Evolutionary conservation across 2,113 vertebrate species (phyloP), one percentile per base, ranked within the genome.

Genomic region (Mugil cephalus): DNA sequence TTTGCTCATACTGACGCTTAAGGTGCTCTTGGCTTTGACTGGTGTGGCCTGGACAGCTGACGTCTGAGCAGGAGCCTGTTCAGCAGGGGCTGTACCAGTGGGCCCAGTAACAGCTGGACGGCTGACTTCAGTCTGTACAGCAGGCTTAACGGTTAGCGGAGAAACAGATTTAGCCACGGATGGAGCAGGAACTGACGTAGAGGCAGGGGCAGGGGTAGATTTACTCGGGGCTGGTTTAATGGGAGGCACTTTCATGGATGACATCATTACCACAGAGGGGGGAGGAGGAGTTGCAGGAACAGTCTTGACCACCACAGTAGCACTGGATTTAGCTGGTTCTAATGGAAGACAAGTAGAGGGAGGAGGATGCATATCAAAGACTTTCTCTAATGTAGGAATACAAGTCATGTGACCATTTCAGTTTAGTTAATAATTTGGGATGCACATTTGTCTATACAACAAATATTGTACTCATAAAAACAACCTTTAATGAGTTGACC

Each of bases 231-330:
- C 80, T 43, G 89, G 79, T 78, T 94, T 94, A 24, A 94, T 93
- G 42, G 87, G 1, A 59, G 74, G 91, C 35, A 83, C 81, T 59
- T 70, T 93, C 90, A 94, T 93, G 34, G 93, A 93, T 15, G 93
- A 94, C 74, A 88, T 94, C 78, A 93, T 90, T 68, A 94, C 87
- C 18, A 91, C 69, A 45, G 93, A 87, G 14, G 89, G 50, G 58
- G 93, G 79, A 50, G 89, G 47, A 14, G 79, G 9, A n/a, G 83
- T 59, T n/a, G 93, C 69, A 11, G 91, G 54, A 4, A 80, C 70
- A 24, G 93, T 94, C 87, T 93, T 94, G 55, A 95, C 93, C 76
- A 93, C 89, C 58, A 93, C 90, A 69, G 93, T 83, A 14, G 83
- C 81, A 61, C 67, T 90, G 85, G 94, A 88, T 79, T 66, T 93